Conservation (phyloP, 2,888 invertebrate species). For the Drosophila histrio region DNA sequence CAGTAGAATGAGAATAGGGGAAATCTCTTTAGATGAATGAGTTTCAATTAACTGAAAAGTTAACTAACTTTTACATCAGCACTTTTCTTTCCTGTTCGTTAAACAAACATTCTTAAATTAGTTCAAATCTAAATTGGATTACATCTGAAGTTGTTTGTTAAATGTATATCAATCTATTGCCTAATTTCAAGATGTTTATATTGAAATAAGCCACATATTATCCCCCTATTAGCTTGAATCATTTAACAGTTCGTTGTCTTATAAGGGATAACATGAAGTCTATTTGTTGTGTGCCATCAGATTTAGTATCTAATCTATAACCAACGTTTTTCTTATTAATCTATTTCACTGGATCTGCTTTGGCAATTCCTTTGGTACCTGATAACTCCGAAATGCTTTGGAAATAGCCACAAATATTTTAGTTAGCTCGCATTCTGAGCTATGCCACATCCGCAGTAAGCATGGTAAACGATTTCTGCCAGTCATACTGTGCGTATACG, state of each 20-base stretch:
- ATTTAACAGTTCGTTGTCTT: too few relatives aligned
- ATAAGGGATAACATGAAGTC: too few relatives aligned
- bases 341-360: slow-evolving; percentile 11
- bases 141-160: neutral
- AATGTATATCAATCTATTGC: neutral
- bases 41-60: slow-evolving; percentile 43
- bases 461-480: slow-evolving; percentile 10
- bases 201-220: too few relatives aligned
- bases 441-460: neutral
- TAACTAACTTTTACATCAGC: slow-evolving; percentile 8
- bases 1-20: neutral
- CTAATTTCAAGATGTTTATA: too few relatives aligned
- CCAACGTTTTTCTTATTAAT: slow-evolving; percentile 8
- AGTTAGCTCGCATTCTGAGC: slow-evolving; percentile 4
- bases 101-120: neutral
- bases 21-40: slow-evolving; percentile 10
- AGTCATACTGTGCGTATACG: slow-evolving; percentile 47
- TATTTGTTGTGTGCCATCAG: neutral
- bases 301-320: slow-evolving; percentile 2
- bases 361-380: slow-evolving; percentile 6
- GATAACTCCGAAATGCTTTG: slow-evolving; percentile 23
- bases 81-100: neutral
- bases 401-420: slow-evolving; percentile 31
- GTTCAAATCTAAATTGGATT: neutral
- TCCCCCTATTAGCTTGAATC: too few relatives aligned